Evolutionary conservation across 2,888 invertebrate genomes (phyloP).

Genomic region (Brachylomia viminalis): DNA sequence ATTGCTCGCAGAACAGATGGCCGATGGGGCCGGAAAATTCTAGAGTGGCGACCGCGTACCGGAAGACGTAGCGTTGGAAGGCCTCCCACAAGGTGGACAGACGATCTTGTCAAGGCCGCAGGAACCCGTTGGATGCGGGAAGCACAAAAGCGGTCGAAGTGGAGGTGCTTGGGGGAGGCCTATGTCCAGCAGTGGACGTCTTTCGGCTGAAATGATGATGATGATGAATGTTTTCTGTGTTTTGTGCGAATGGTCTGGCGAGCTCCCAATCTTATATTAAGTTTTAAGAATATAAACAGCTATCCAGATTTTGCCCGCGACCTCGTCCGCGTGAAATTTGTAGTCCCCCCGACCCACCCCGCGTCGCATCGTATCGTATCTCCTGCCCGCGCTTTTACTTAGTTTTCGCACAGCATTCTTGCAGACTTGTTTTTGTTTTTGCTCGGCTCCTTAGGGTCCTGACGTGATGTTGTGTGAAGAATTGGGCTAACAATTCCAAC

Average conservation of each 20-base stretch:
- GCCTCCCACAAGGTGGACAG: no score
- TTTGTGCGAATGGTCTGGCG: constrained; percentile 36
- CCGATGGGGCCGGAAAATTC: no score
- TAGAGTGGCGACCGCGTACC: no score
- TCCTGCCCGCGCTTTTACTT: neutral
- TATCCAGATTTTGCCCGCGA: neutral
- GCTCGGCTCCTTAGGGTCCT: neutral
- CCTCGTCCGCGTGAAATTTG: neutral
- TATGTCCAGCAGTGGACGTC: no score
- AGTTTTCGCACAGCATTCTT: neutral
- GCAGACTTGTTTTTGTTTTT: neutral
- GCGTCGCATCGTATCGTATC: neutral
- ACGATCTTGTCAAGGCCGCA: no score
- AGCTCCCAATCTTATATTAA: constrained; percentile 23
- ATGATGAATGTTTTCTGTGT: constrained; percentile 8
- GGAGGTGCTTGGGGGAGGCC: no score
- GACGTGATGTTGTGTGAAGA: neutral
- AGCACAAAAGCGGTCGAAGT: no score
- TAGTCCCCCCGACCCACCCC: neutral
- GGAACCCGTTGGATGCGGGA: no score
- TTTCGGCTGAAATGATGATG: no score
- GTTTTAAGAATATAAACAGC: constrained; percentile 2
- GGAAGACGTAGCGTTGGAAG: no score
- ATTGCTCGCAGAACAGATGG: no score
- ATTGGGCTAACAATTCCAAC: neutral